A percentile compares a stretch with the other conserved stretches of the same genome.
phyloP scores from a whole-genome alignment of 2,113 vertebrate genomes.

The Istiophorus platypterus region DNA sequence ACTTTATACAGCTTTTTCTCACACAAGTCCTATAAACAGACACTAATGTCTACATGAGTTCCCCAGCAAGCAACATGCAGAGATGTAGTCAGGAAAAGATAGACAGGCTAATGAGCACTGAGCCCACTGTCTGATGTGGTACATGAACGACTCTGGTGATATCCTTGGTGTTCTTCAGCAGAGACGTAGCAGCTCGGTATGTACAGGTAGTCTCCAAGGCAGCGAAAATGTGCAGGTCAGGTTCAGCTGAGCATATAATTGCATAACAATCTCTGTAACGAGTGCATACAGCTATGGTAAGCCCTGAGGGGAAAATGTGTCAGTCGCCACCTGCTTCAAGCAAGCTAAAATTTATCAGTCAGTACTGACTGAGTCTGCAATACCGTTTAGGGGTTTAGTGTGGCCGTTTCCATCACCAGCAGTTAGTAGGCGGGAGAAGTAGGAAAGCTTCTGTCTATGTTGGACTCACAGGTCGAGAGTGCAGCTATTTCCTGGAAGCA shows the following conservation, averaged over 20 bases:
- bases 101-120: no score
- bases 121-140: no score
- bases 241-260: not conserved
- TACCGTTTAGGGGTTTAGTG: not conserved
- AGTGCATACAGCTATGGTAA: not conserved
- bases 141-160: not conserved
- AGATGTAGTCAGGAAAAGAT: no score
- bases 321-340: not conserved
- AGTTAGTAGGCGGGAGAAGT: not conserved
- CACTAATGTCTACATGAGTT: no score
- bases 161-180: no score
- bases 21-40: no score
- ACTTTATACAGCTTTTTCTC: no score
- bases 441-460: not conserved
- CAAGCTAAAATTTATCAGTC: not conserved
- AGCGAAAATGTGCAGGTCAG: not conserved
- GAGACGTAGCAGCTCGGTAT: not conserved
- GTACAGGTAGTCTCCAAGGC: not conserved
- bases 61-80: no score
- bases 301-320: not conserved
- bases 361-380: not conserved
- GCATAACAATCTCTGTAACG: no score
- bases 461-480: not conserved
- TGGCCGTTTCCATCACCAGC: not conserved
- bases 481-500: constrained; percentile 12